Base-by-base conservation (phyloP, 2,797 vertebrate genomes). In the Knipowitschia caucasica region DNA sequence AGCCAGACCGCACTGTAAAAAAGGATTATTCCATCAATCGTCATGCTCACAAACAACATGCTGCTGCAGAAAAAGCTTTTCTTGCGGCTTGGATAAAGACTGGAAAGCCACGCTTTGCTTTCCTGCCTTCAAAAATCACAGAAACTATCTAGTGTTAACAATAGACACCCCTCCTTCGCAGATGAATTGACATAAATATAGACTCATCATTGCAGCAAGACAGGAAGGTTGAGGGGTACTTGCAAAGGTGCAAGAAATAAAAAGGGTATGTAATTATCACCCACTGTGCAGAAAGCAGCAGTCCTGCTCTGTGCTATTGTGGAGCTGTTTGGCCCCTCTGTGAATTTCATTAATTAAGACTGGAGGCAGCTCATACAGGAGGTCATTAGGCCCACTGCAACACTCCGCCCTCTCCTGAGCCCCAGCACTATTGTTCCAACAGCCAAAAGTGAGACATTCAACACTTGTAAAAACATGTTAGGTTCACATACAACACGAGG, bases 1-100 rank as follows among this genome's bases (percentile, higher is more conserved):
- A 87, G 84, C 85, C 89, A 91, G 87, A 89, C 84, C 76, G 74
- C 76, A 75, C 84, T 84, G 86, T 86, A 87, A 91, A 89, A 90
- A 66, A 77, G 89, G 89, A 90, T 91, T 91, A 89, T 73, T 74
- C 75, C 68, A 78, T 80, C 81, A 86, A 80, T 82, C 74, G 80
- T 88, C 80, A 85, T 68, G 68, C 84, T 85, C 76, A 75, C 78
- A 86, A 84, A 88, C 82, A 88, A 83, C 84, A 84, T 82, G 73
- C 75, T 76, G 75, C 69, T 58, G 56, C 68, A 65, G 73, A 70
- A 82, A 39, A 76, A 81, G 70, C 30, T 31, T 59, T 57, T 59
- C 42, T 80, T 69, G 73, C 55, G 67, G 82, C 78, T 75, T 71
- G 77, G 81, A 83, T 80, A 77, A 86, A 86, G 81, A 78, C 76